Percentiles rank a stretch among this genome's conserved stretches.
phyloP scores from a whole-genome alignment of 2,888 invertebrate genomes.

The Deroplatys truncata region DNA sequence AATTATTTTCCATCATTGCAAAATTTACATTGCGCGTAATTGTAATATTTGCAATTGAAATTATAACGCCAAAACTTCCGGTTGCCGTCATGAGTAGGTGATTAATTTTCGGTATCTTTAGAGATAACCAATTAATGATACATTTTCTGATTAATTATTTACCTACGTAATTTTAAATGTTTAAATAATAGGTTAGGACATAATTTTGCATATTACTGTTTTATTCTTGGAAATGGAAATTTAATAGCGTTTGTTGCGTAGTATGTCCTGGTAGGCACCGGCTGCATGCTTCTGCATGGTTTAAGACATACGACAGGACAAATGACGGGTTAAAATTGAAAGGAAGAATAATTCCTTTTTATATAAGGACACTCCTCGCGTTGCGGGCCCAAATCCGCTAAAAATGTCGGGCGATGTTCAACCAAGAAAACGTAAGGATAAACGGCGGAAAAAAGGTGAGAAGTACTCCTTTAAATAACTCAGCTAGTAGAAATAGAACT shows the following conservation, averaged over 20 bases:
- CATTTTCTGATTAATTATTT: background rate
- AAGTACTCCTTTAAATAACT: background rate
- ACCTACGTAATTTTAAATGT: background rate
- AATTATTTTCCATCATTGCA: no score
- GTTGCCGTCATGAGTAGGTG: background rate
- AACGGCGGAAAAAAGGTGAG: conserved; percentile 76
- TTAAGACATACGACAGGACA: background rate
- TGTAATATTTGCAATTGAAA: background rate
- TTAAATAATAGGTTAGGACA: background rate
- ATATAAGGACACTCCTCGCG: background rate
- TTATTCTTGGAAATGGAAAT: background rate
- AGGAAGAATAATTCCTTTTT: background rate
- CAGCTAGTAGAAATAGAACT: background rate
- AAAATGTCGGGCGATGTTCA: conserved; percentile 83
- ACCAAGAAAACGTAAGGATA: conserved; percentile 81
- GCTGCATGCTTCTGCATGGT: background rate
- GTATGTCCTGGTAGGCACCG: background rate
- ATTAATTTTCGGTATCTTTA: background rate
- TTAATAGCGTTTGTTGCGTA: background rate
- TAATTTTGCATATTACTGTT: background rate
- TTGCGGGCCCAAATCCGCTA: background rate
- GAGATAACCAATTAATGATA: background rate
- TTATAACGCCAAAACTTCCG: background rate
- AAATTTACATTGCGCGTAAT: background rate
- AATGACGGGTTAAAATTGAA: background rate